Conservation (phyloP, 2,797 vertebrate species). For the Distichodus sexfasciatus region DNA sequence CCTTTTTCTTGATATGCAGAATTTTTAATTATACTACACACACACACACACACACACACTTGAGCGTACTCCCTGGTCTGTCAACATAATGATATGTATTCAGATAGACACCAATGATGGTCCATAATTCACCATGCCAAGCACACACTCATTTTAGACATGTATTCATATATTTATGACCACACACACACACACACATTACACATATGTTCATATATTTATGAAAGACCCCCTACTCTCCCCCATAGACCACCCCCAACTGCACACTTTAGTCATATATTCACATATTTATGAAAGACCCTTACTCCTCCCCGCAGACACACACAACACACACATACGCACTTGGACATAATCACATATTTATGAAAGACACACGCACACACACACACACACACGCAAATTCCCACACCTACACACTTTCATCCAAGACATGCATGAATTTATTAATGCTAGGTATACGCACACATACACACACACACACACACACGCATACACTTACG, state of each 20-base stretch:
- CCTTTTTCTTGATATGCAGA: constrained; percentile 19
- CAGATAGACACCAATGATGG: constrained; percentile 19
- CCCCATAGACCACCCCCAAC: not conserved
- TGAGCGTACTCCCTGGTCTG: constrained; percentile 6
- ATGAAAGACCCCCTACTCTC: constrained; percentile 10
- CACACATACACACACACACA: not conserved
- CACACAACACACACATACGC: not conserved
- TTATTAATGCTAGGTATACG: constrained; percentile 31
- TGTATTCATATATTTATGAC: constrained; percentile 44
- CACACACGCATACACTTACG: not conserved
- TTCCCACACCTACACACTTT: constrained; percentile 33
- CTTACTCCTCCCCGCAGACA: not conserved
- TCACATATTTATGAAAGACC: constrained; percentile 17
- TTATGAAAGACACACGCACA: constrained; percentile 29
- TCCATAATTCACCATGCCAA: constrained; percentile 34
- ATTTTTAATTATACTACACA: constrained; percentile 15
- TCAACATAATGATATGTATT: constrained; percentile 37
- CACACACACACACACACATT: constrained; percentile 22
- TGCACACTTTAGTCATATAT: not conserved
- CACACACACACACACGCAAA: constrained; percentile 32
- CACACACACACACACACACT: not conserved
- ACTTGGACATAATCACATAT: constrained; percentile 18
- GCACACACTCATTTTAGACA: constrained; percentile 25
- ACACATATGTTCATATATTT: constrained; percentile 36
- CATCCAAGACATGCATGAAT: constrained; percentile 18